Percentiles rank a stretch among this genome's conserved stretches.
phyloP scores from a whole-genome alignment of 2,888 invertebrate species.

The Cenopis cana region DNA sequence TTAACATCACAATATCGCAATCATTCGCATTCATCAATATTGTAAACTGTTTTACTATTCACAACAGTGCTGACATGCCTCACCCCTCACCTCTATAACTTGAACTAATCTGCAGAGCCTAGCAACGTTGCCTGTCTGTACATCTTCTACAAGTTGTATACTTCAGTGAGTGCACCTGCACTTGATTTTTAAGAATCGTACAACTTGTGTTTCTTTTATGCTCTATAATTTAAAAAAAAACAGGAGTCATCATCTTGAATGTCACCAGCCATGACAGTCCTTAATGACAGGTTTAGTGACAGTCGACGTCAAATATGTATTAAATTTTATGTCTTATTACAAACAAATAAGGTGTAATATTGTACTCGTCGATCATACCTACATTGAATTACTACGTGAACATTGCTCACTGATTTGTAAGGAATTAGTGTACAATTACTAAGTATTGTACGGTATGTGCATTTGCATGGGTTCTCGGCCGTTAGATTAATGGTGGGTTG shows the following conservation, averaged over 20 bases:
- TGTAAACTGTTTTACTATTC: background rate
- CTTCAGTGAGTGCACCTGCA: too few species aligned
- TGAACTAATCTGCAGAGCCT: too few species aligned
- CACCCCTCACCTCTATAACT: too few species aligned
- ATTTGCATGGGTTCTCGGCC: background rate
- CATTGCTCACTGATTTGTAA: background rate
- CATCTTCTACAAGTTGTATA: too few species aligned
- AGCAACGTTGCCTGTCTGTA: too few species aligned
- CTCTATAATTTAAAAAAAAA: background rate
- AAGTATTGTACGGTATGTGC: background rate
- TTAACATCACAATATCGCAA: background rate
- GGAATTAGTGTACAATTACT: background rate
- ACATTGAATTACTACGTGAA: background rate
- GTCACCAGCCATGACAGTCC: background rate
- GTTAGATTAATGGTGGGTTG: background rate
- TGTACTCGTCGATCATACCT: background rate
- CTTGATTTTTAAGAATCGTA: background rate
- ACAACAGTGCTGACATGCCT: too few species aligned
- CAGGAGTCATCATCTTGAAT: background rate
- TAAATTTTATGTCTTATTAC: background rate
- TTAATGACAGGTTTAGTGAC: slow-evolving; percentile 1
- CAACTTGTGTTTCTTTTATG: background rate
- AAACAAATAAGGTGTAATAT: background rate
- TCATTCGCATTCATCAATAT: background rate
- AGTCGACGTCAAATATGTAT: background rate